Evolutionary conservation across 2,797 vertebrate genomes (phyloP).

Genomic region (Myiotriccus ornatus): DNA sequence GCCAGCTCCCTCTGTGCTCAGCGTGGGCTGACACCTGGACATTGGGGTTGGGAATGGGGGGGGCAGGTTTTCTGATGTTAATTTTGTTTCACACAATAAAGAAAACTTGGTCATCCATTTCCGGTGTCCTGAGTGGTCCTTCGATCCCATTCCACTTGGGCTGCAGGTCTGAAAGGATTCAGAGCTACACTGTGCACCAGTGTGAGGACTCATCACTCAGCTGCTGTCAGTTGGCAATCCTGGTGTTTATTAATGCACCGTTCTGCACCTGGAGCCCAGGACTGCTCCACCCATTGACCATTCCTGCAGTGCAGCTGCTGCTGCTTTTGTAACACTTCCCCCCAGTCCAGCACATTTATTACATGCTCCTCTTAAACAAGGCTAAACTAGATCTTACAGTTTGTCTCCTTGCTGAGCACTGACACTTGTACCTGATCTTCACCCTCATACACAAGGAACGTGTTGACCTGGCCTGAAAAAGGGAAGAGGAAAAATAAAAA

Average conservation of each 20-base stretch:
- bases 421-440: neutral
- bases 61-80: neutral
- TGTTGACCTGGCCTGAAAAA: slow-evolving; percentile 55
- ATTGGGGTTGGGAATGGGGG: accelerated
- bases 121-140: accelerated
- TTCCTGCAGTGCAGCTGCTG: neutral
- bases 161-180: accelerated
- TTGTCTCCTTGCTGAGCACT: neutral
- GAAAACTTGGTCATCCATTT: neutral
- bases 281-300: neutral
- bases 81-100: neutral
- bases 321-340: neutral
- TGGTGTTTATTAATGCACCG: neutral
- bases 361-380: slow-evolving; percentile 10
- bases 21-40: accelerated
- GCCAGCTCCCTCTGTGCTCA: neutral
- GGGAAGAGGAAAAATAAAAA: neutral
- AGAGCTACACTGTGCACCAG: neutral
- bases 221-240: accelerated
- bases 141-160: neutral
- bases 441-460: slow-evolving; percentile 31
- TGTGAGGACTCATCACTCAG: accelerated
- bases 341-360: neutral
- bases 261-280: neutral
- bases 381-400: neutral